Base-by-base conservation (phyloP, 2,797 vertebrate species). In the Rhadinocentrus ornatus region DNA sequence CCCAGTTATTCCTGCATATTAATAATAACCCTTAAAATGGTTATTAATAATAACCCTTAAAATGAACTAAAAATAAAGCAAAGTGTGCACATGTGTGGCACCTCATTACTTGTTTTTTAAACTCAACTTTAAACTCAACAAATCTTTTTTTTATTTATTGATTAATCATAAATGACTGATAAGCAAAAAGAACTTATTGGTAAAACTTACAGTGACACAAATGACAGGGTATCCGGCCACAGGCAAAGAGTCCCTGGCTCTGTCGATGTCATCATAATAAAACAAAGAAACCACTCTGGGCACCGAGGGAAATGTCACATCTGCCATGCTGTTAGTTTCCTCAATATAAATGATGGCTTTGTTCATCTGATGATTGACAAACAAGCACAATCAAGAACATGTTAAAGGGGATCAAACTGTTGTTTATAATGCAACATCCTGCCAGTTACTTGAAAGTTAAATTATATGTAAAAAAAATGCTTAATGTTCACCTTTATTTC, bases 331-430 rank as follows among this genome's bases (percentile, higher is more conserved):
- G 91, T 94, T 94, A 80, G 88, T 94, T 93, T 99, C 97, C 86
- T 99, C 97, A 5, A 99, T 97, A 60, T 98, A 98, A 72, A 99
- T 94, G 62, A 98, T 97, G 57, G 94, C 96, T 93, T 98, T 99
- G 85, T 91, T 94, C 78, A 93, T 81, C 97, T 99, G 89, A 65
- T 68, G 69, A 83, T 73, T 76, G 80, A 68, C n/a, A 83, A 66
- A 74, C n/a, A 77, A 72, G 20, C 24, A 18, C 9, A 64, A 70
- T 54, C 59, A 65, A 62, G 18, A 52, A 15, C 10, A 54, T 20
- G 27, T 48, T 63, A 64, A 62, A 24, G 2, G 20, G 1, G 54
- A 75, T 22, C 59, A 63, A 76, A 75, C 67, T 61, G 16, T 54
- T 7, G 24, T 35, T 59, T 34, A 31, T 48, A 39, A 80, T 53